Evolutionary conservation across 2,888 invertebrate species (phyloP).

Genomic region (Mesoligia furuncula): DNA sequence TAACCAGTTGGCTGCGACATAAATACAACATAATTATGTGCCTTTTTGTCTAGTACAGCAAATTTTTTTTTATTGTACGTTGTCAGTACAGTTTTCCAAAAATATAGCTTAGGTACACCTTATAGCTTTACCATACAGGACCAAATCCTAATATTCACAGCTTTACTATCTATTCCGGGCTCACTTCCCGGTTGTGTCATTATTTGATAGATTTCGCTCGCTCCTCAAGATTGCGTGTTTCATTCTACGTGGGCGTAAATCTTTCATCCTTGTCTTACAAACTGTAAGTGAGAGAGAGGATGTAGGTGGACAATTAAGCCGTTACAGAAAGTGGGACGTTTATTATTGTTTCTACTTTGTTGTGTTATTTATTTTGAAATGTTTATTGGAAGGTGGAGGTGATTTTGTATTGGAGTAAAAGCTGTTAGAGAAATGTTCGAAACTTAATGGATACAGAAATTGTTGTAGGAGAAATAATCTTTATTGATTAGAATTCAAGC

Average conservation of each 20-base stretch:
- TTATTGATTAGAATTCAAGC: background rate
- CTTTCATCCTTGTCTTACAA: conserved; percentile 49
- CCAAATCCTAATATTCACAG: conserved; percentile 21
- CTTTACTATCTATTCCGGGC: conserved; percentile 57
- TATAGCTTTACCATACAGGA: conserved; percentile 22
- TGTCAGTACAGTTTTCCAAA: background rate
- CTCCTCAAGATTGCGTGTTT: conserved; percentile 67
- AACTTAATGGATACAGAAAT: background rate
- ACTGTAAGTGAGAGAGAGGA: conserved; percentile 42
- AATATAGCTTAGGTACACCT: conserved; percentile 2
- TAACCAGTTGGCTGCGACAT: no score
- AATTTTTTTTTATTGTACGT: no score
- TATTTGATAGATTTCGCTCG: conserved; percentile 67
- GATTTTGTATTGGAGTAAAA: conserved; percentile 32
- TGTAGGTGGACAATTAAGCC: conserved; percentile 61
- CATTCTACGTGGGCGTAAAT: conserved; percentile 64
- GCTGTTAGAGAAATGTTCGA: background rate
- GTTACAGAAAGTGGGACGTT: conserved; percentile 63
- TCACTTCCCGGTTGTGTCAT: conserved; percentile 66
- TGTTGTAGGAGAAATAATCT: background rate
- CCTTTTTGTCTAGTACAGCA: no score
- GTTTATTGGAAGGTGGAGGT: conserved; percentile 38
- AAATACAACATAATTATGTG: no score
- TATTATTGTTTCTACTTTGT: conserved; percentile 65
- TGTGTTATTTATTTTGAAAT: conserved; percentile 55